These are phyloP conservation scores for Thalassoma bifasciatum DNA, from an alignment of 2,113 vertebrate species.

Conservation along the genomic window DNA sequence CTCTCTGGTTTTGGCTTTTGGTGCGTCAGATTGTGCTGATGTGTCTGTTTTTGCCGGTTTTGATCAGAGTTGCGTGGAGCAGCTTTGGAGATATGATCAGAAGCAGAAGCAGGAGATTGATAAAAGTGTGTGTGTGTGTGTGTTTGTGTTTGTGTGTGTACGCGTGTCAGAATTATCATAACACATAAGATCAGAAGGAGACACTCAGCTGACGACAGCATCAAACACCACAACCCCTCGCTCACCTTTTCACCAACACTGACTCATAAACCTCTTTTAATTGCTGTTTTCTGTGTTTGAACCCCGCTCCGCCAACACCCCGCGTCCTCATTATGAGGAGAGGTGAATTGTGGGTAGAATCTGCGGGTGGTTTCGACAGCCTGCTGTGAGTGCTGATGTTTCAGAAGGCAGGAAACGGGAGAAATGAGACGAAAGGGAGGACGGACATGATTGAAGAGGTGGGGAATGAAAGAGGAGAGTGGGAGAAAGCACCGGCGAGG, in stretches of 20 bases:
- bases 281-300: slow-evolving; percentile 61
- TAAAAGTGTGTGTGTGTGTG: neutral
- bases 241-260: slow-evolving; percentile 40
- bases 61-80: neutral
- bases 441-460: slow-evolving; percentile 6
- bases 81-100: slow-evolving; percentile 8
- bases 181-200: slow-evolving; percentile 23
- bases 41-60: neutral
- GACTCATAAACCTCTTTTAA: slow-evolving; percentile 53
- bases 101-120: neutral
- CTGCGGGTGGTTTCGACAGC: slow-evolving; percentile 52
- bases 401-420: slow-evolving; percentile 47
- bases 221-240: slow-evolving; percentile 10
- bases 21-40: neutral
- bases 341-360: slow-evolving; percentile 62
- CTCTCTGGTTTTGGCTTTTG: neutral
- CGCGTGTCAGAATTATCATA: slow-evolving; percentile 7
- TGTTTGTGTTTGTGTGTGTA: too few species aligned
- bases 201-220: slow-evolving; percentile 19
- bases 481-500: neutral
- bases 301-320: slow-evolving; percentile 40
- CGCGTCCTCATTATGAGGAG: slow-evolving; percentile 62
- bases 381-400: slow-evolving; percentile 65
- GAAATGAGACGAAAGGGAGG: slow-evolving; percentile 44
- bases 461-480: neutral